These are phyloP conservation scores for Pentamera pediparva DNA, from an alignment of 53 echinoderm and acorn worm species.

Conservation along the genomic window DNA sequence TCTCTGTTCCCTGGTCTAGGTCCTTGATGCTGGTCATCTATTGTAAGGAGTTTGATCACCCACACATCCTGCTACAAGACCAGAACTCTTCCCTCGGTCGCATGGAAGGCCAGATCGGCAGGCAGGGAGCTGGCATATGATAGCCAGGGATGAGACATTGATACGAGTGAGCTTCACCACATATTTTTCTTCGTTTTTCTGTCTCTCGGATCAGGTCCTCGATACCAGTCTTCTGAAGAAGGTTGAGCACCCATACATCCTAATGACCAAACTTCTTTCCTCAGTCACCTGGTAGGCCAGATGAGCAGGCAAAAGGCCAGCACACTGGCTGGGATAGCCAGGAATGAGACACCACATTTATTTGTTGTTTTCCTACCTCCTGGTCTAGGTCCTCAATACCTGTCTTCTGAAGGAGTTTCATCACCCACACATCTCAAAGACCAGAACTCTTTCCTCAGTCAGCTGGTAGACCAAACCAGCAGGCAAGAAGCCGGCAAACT, in stretches of 20 bases:
- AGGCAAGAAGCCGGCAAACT: conserved; percentile 55
- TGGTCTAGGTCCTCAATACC: conserved; percentile 70
- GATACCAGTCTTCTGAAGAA: conserved; percentile 77
- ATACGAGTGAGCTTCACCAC: not conserved
- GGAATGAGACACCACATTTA: not conserved
- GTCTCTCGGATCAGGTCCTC: conserved; percentile 48
- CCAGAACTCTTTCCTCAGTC: conserved; percentile 49
- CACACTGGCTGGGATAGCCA: conserved; percentile 50
- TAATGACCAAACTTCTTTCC: conserved; percentile 46
- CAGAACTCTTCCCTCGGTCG: conserved; percentile 49
- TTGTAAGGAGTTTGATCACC: conserved; percentile 79
- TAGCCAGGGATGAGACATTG: conserved; percentile 15
- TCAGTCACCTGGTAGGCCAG: conserved; percentile 75
- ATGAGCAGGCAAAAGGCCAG: conserved; percentile 58
- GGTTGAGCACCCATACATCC: conserved; percentile 66
- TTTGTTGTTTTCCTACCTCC: not conserved
- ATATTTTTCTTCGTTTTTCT: not conserved
- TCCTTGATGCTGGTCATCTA: conserved; percentile 79
- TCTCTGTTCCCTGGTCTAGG: too few relatives aligned
- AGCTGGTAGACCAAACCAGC: conserved; percentile 75
- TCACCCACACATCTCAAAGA: conserved; percentile 57
- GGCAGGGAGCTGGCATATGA: too few relatives aligned
- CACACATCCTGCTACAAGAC: conserved; percentile 63
- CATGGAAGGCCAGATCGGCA: conserved; percentile 73
- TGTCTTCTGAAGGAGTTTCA: conserved; percentile 81